Percentiles rank a stretch among this genome's conserved stretches.
Conservation (phyloP, 2,797 vertebrate species). For the Mionectes olivaceus region DNA sequence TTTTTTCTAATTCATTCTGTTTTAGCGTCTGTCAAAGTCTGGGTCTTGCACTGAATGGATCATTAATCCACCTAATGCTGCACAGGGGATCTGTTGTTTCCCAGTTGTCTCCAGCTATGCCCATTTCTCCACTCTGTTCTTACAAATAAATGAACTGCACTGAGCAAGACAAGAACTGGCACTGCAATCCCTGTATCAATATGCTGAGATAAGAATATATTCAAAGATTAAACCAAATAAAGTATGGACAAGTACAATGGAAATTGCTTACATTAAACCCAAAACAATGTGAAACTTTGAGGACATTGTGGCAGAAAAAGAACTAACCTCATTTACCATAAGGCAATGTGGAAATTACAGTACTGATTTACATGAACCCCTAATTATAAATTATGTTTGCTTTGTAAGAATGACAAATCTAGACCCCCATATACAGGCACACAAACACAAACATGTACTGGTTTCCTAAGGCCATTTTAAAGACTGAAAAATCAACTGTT, state of each 20-base stretch:
- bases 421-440: neutral
- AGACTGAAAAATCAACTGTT: neutral
- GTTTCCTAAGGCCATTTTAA: neutral
- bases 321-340: neutral
- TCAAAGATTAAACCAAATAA: neutral
- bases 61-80: slow-evolving; percentile 21
- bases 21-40: neutral
- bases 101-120: neutral
- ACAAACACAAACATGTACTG: neutral
- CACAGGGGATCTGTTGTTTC: neutral
- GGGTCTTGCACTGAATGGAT: neutral
- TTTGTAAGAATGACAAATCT: neutral
- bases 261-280: neutral
- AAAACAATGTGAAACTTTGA: neutral
- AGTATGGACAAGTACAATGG: neutral
- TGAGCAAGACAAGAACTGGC: neutral
- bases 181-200: neutral
- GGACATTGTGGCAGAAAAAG: neutral
- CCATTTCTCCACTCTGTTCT: neutral
- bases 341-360: neutral
- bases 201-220: neutral
- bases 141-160: neutral
- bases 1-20: neutral
- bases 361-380: neutral
- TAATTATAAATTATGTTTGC: neutral